Conservation (phyloP, 2,888 invertebrate species). For the Alitta virens region DNA sequence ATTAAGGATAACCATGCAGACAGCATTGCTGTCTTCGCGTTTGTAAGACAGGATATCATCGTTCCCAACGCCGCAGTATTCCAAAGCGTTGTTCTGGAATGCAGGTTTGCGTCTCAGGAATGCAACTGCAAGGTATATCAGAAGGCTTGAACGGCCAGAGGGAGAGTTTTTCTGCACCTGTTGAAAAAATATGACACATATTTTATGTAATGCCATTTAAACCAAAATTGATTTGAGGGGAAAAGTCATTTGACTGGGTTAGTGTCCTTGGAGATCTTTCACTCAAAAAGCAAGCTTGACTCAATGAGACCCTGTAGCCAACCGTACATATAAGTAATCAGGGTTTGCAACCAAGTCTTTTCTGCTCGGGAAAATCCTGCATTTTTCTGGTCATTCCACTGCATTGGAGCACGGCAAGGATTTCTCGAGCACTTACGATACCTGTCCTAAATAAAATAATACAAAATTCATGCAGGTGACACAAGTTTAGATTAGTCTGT, state of each 20-base stretch:
- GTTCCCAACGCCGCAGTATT: constrained; percentile 5
- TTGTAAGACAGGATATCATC: constrained; percentile 6
- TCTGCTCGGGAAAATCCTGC: constrained; percentile 42
- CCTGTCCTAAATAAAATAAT: constrained; percentile 10
- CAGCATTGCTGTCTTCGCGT: background rate
- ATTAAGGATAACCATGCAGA: constrained; percentile 1
- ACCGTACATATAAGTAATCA: constrained; percentile 22
- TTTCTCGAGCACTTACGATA: constrained; percentile 41
- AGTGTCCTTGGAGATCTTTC: too few relatives aligned
- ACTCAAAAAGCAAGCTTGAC: background rate
- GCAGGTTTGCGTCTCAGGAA: background rate
- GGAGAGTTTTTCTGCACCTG: constrained; percentile 8
- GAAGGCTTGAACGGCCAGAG: too few relatives aligned
- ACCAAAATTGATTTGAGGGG: background rate
- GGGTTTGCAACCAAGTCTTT: constrained; percentile 37
- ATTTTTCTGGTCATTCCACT: constrained; percentile 42
- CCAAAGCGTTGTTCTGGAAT: constrained; percentile 5
- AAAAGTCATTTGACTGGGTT: too few relatives aligned
- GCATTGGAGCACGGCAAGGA: constrained; percentile 50
- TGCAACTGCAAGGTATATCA: too few relatives aligned
- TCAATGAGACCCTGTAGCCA: background rate
- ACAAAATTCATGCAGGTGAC: too few relatives aligned
- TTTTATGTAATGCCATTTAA: background rate
- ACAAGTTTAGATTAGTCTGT: too few relatives aligned
- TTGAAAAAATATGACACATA: background rate